Conservation (phyloP, 2,888 invertebrate genomes). For the Drosophila paranaensis region DNA sequence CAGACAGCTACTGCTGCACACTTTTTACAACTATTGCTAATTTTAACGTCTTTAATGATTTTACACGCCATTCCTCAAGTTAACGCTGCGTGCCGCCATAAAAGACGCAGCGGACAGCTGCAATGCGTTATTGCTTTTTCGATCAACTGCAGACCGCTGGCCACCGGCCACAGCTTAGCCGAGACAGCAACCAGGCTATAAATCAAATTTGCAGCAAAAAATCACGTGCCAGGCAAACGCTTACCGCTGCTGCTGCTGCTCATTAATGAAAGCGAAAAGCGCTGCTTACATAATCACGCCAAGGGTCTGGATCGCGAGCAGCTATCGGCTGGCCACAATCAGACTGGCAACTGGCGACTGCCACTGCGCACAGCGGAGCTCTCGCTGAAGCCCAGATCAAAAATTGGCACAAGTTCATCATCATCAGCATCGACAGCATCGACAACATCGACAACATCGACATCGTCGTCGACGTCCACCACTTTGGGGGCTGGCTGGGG, state of each 20-base stretch:
- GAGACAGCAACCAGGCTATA: constrained; percentile 65
- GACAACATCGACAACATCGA: neutral
- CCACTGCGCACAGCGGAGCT: constrained; percentile 64
- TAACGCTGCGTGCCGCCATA: constrained; percentile 70
- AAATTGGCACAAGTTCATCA: constrained; percentile 81
- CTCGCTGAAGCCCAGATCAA: constrained; percentile 44
- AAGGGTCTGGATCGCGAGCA: constrained; percentile 33
- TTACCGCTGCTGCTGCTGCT: constrained; percentile 21
- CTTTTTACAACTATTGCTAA: constrained; percentile 68
- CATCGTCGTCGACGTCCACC: too few relatives aligned
- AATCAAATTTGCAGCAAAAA: constrained; percentile 65
- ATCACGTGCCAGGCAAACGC: constrained; percentile 65
- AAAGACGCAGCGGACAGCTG: constrained; percentile 34
- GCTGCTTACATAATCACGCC: constrained; percentile 62
- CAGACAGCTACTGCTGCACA: constrained; percentile 14
- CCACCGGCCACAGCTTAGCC: constrained; percentile 36
- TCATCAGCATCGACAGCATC: constrained; percentile 14
- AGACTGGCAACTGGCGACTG: constrained; percentile 55
- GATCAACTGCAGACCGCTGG: constrained; percentile 7
- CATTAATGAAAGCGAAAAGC: constrained; percentile 74
- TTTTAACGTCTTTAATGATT: constrained; percentile 75
- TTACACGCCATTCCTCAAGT: constrained; percentile 80
- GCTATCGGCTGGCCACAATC: constrained; percentile 64
- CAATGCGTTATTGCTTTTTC: neutral
- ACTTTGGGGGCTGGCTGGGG: constrained; percentile 15